phyloP scores from a whole-genome alignment of 2,797 vertebrate species.

The Apogon talboti region DNA sequence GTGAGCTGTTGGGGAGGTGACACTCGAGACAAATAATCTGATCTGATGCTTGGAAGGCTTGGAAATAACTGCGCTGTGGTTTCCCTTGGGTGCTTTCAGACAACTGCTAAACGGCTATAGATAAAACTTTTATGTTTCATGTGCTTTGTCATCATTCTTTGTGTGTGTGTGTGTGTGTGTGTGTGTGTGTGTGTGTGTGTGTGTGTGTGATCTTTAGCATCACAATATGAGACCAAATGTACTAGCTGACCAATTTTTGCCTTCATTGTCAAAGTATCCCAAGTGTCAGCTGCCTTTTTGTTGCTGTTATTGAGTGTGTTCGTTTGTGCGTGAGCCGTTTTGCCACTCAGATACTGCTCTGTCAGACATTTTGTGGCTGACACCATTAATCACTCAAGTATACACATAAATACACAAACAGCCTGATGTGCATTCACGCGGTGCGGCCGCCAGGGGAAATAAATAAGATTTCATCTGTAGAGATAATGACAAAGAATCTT shows the following conservation, averaged over 20 bases:
- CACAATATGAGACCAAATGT: conserved; percentile 41
- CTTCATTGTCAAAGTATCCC: conserved; percentile 38
- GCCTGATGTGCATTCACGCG: conserved; percentile 19
- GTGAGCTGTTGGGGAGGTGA: conserved; percentile 31
- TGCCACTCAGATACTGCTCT: conserved; percentile 44
- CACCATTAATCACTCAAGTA: conserved; percentile 59
- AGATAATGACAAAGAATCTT: conserved; percentile 28
- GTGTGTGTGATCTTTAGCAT: conserved; percentile 19
- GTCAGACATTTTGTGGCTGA: conserved; percentile 54
- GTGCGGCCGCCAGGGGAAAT: conserved; percentile 37
- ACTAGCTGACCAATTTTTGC: conserved; percentile 28
- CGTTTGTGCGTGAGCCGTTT: conserved; percentile 37
- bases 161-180: neutral
- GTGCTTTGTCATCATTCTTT: conserved; percentile 34
- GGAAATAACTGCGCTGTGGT: conserved; percentile 6
- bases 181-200: neutral
- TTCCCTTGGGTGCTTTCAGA: conserved; percentile 8
- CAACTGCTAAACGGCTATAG: conserved; percentile 17
- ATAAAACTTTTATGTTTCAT: conserved; percentile 23
- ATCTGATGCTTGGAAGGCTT: conserved; percentile 13
- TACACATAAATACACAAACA: conserved; percentile 37
- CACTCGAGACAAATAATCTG: conserved; percentile 32
- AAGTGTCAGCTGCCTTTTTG: conserved; percentile 34
- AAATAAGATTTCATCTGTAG: conserved; percentile 27
- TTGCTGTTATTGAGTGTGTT: conserved; percentile 36